Base-by-base conservation (phyloP, 2,888 invertebrate genomes). In the Dolomedes plantarius region DNA sequence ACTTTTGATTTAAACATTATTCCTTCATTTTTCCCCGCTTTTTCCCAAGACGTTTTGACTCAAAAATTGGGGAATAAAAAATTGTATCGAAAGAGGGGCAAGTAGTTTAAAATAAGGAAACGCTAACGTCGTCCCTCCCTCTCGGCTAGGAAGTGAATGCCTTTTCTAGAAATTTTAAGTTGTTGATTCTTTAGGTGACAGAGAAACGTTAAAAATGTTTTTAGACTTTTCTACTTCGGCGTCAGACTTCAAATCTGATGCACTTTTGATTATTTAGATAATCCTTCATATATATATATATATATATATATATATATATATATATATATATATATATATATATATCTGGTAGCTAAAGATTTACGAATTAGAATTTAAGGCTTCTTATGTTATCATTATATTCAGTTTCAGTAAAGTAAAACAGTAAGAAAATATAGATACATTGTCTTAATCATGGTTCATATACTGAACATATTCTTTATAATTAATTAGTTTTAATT, bases 1-100 rank as follows among this genome's bases (percentile, higher is more conserved):
- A 77, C 77, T 85, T 85, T 85, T 85, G 83, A 85, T 77, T 85
- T 85, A 85, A 85, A 85, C 83, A 85, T 85, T 85, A 85, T 85
- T 85, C 73, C 65, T 46, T 69, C 69, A 62, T 75, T 75, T 82
- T 75, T 67, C 32, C 56, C 50, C 77, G 67, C 31, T 65, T 65
- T 27, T 29, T 65, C 28, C 64, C 64, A 16, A 65, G 64, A 67
- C 31, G 36, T 31, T 67, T 67, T 32, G 32, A 67, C 67, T 67
- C 67, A 67, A 67, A 36, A 67, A 67, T 32, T 31, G n/a, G n/a
- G 67, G 31, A 67, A 67, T 62, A 32, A 67, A 65, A n/a, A 36
- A 19, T 67, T 32, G 32, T 9, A 32, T 67, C 11, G 32, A 32
- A 67, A 32, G 32, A 19, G 32, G 36, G 23, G 56, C 56, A 56